Evolutionary conservation across 2,888 invertebrate species (phyloP).

Genomic region (Adelphocoris suturalis): DNA sequence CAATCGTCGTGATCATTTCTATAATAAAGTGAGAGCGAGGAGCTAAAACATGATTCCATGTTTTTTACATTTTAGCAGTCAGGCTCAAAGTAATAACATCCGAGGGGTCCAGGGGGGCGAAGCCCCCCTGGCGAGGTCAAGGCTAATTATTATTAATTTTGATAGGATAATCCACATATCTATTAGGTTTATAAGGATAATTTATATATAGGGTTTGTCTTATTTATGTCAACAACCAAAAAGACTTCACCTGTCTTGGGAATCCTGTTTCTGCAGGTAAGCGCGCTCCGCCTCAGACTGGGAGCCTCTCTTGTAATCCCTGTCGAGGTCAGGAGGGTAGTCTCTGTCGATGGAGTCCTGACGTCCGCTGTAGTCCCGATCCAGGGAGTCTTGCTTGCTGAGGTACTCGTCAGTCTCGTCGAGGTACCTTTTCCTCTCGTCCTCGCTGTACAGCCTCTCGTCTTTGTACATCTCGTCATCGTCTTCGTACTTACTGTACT

Average conservation of each 20-base stretch:
- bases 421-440: slow-evolving; percentile 75
- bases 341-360: slow-evolving; percentile 60
- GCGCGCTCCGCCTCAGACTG: background rate
- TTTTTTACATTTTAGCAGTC: too few species aligned
- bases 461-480: slow-evolving; percentile 76
- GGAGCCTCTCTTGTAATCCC: slow-evolving; percentile 36
- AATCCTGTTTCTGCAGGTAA: slow-evolving; percentile 34
- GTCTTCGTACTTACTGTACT: slow-evolving; percentile 64
- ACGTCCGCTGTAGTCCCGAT: slow-evolving; percentile 44
- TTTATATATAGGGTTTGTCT: too few species aligned
- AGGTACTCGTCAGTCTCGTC: slow-evolving; percentile 66
- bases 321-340: slow-evolving; percentile 49
- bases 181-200: too few species aligned
- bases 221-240: background rate
- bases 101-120: too few species aligned
- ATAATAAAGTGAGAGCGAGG: too few species aligned
- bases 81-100: too few species aligned
- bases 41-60: too few species aligned
- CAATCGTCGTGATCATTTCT: too few species aligned
- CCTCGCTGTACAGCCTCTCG: slow-evolving; percentile 71
- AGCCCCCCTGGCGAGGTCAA: too few species aligned
- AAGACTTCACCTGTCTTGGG: slow-evolving; percentile 21
- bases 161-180: too few species aligned
- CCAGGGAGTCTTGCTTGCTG: slow-evolving; percentile 62
- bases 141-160: too few species aligned